A percentile compares a stretch with the other conserved stretches of the same genome.
phyloP scores from a whole-genome alignment of 2,113 vertebrate genomes.

The Pica pica region DNA sequence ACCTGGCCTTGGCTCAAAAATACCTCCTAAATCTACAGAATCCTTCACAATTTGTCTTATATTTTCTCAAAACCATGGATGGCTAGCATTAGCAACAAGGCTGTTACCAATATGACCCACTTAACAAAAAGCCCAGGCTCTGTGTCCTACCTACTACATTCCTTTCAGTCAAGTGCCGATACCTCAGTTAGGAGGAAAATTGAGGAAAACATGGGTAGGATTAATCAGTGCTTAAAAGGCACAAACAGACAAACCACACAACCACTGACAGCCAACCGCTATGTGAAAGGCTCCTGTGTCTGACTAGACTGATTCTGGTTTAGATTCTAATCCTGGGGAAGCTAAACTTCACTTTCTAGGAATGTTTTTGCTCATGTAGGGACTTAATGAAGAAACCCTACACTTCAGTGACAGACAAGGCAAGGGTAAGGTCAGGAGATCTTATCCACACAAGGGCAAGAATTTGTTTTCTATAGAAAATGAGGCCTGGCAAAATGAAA shows the following conservation, averaged over 20 bases:
- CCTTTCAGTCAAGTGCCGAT: background rate
- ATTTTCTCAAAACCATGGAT: background rate
- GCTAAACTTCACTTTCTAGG: slow-evolving; percentile 45
- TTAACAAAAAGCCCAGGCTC: background rate
- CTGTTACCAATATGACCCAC: background rate
- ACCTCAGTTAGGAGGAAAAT: background rate
- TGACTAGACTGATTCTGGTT: background rate
- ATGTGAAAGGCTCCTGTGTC: background rate
- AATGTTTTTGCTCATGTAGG: slow-evolving; percentile 12
- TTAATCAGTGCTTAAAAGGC: background rate
- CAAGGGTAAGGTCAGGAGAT: background rate
- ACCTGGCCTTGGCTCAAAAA: background rate
- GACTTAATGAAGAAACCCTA: slow-evolving; percentile 45
- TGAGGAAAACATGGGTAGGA: background rate
- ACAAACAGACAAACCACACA: background rate
- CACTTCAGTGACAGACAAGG: background rate
- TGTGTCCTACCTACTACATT: background rate
- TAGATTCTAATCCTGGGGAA: slow-evolving; percentile 24
- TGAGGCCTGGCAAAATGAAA: background rate
- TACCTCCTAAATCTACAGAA: background rate
- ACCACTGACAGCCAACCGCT: background rate
- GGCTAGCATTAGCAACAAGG: background rate
- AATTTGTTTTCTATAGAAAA: background rate
- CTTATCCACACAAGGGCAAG: background rate
- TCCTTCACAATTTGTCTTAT: background rate